Conservation (phyloP, 2,888 invertebrate species). For the Blastobasis lacticolella region DNA sequence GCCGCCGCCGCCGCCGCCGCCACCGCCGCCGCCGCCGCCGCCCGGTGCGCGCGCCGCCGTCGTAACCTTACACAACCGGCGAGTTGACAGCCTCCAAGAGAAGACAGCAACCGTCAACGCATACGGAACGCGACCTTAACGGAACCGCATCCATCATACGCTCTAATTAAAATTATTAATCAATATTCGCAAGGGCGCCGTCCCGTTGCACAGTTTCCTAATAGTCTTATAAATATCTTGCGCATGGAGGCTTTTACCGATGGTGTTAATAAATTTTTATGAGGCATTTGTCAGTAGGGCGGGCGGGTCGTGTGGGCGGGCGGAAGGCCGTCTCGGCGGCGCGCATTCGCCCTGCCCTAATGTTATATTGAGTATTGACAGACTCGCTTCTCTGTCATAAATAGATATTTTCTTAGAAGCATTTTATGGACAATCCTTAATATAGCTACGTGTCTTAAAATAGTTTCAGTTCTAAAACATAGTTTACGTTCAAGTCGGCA, state of each 20-base stretch:
- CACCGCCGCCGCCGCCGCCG: slow-evolving; percentile 26
- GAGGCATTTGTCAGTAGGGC: slow-evolving; percentile 29
- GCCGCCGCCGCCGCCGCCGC: slow-evolving; percentile 32
- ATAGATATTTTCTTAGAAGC: no score
- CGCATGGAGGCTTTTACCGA: slow-evolving; percentile 9
- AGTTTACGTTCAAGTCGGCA: slow-evolving; percentile 19
- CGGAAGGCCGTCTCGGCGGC: slow-evolving; percentile 33
- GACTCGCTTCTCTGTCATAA: slow-evolving; percentile 5
- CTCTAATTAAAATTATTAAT: no score
- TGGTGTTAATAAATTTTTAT: slow-evolving; percentile 32
- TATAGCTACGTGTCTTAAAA: no score
- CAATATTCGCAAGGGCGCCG: no score
- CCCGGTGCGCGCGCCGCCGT: slow-evolving; percentile 37
- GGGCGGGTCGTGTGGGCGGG: slow-evolving; percentile 22
- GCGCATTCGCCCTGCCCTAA: slow-evolving; percentile 29
- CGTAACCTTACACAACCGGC: slow-evolving; percentile 64
- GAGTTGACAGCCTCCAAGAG: slow-evolving; percentile 44
- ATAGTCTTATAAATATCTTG: slow-evolving; percentile 6
- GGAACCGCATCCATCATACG: no score
- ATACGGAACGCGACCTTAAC: no score
- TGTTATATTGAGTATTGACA: slow-evolving; percentile 32
- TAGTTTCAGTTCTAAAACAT: no score
- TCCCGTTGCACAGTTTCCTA: no score
- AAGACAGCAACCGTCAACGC: no score
- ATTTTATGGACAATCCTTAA: no score